These are phyloP conservation scores for Cynodonichthys magdalenae DNA, from an alignment of 2,797 vertebrate species.

Conservation along the genomic window DNA sequence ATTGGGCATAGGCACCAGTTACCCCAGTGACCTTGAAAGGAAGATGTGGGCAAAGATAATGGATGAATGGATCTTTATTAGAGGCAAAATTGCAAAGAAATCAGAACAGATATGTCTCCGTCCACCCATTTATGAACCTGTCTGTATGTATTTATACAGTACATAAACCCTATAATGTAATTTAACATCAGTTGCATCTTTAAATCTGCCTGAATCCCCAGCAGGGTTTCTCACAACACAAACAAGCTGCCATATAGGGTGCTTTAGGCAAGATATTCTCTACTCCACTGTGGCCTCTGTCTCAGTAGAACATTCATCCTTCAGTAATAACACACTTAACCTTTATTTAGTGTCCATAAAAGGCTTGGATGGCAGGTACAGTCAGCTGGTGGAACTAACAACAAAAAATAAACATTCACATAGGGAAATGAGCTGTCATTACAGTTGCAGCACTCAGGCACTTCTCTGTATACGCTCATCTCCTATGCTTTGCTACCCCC, in stretches of 20 bases:
- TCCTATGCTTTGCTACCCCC: conserved; percentile 67
- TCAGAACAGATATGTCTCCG: not conserved
- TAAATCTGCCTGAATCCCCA: conserved; percentile 49
- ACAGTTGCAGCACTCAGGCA: conserved; percentile 61
- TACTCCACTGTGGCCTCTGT: conserved; percentile 42
- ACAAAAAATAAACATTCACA: conserved; percentile 72
- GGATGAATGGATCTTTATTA: too few relatives aligned
- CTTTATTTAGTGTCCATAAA: conserved; percentile 67
- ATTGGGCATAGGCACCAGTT: too few relatives aligned
- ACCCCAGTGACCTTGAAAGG: too few relatives aligned
- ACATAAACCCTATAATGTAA: conserved; percentile 33
- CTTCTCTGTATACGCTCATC: conserved; percentile 61
- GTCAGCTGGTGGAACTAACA: conserved; percentile 66
- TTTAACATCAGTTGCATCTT: conserved; percentile 57
- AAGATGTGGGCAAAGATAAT: too few relatives aligned
- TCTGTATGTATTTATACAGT: conserved; percentile 21
- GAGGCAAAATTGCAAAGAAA: too few relatives aligned
- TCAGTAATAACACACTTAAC: conserved; percentile 80
- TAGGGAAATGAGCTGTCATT: conserved; percentile 80
- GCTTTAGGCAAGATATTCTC: conserved; percentile 67
- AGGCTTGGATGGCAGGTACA: conserved; percentile 71
- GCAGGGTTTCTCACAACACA: conserved; percentile 57
- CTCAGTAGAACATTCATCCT: conserved; percentile 64
- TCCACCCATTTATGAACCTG: not conserved
- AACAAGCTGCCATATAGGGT: conserved; percentile 60